Evolutionary conservation across 2,888 invertebrate species (phyloP).

Genomic region (Serrognathus titanus): DNA sequence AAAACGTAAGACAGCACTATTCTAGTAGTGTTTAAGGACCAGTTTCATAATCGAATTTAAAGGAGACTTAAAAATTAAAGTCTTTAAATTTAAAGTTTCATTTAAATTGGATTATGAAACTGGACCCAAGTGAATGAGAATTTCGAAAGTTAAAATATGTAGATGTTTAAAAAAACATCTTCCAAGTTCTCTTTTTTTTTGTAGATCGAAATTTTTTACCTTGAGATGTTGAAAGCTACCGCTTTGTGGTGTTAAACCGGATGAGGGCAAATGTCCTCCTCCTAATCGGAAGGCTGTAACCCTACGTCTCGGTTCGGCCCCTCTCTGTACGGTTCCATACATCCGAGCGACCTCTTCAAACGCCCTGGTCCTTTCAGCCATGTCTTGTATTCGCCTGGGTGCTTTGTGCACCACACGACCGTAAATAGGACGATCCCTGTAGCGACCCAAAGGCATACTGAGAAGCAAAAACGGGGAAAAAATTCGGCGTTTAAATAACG

Average conservation of each 20-base stretch:
- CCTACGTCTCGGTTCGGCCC: slow-evolving; percentile 37
- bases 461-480: not conserved
- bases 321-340: slow-evolving; percentile 50
- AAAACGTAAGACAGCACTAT: too few species aligned
- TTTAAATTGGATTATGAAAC: too few species aligned
- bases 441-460: slow-evolving; percentile 47
- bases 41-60: too few species aligned
- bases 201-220: slow-evolving; percentile 28
- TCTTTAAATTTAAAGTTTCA: too few species aligned
- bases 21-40: too few species aligned
- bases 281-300: slow-evolving; percentile 44
- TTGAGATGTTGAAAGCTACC: slow-evolving; percentile 71
- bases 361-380: slow-evolving; percentile 49
- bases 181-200: too few species aligned
- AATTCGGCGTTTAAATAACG: not conserved
- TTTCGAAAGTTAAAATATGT: too few species aligned
- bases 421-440: slow-evolving; percentile 60
- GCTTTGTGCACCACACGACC: slow-evolving; percentile 71
- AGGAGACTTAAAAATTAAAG: too few species aligned
- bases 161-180: too few species aligned
- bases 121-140: too few species aligned
- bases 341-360: slow-evolving; percentile 54
- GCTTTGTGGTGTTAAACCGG: slow-evolving; percentile 54
- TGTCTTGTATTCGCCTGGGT: slow-evolving; percentile 51
- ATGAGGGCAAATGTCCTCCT: slow-evolving; percentile 47